Evolutionary conservation across 2,797 vertebrate genomes (phyloP), one percentile per base, ranked within the genome.

Genomic region (Pangasius larnaudii): DNA sequence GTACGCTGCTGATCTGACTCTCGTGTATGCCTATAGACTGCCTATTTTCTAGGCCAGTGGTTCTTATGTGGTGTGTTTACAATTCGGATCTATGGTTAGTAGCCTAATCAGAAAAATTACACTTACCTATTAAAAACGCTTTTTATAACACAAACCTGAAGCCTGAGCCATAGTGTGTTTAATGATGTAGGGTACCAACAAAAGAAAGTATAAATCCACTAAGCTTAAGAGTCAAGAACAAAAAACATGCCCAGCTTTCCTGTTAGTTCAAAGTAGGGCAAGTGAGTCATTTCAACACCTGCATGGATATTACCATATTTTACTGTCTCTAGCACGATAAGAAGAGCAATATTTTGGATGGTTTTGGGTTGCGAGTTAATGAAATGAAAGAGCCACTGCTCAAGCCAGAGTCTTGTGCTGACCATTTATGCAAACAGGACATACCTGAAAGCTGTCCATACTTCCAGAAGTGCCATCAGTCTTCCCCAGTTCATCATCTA

Each of bases 401-500:
- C 19, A 46, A 46, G 46, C 46, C 6, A 27, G 33, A 36, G 79
- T 22, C 61, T 24, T 74, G 78, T 39, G 2, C 24, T 71, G 51
- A 30, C 42, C 49, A 80, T 85, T 81, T 51, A 59, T 67, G 49
- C 14, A 61, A 79, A 78, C 72, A 87, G 42, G 90, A 93, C 94
- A 91, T 90, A 97, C 96, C 96, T 98, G 97, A 95, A 98, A 99
- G 95, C 97, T 99, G 92, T 99, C 98, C 95, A 98, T 96, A 92
- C 97, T 96, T 86, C 97, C 97, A 91, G 97, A 96, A 39, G 97
- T 97, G 88, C 96, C 97, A 94, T 99, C 98, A 88, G 97, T 94
- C 93, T 97, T 99, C 92, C 95, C 97, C 93, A 97, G 96, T 91
- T 99, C 98, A 92, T 99, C 98, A 95, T 99, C 98, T 99, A 91